Conservation (phyloP, 1,140 invertebrate genomes). For the Musca domestica region DNA sequence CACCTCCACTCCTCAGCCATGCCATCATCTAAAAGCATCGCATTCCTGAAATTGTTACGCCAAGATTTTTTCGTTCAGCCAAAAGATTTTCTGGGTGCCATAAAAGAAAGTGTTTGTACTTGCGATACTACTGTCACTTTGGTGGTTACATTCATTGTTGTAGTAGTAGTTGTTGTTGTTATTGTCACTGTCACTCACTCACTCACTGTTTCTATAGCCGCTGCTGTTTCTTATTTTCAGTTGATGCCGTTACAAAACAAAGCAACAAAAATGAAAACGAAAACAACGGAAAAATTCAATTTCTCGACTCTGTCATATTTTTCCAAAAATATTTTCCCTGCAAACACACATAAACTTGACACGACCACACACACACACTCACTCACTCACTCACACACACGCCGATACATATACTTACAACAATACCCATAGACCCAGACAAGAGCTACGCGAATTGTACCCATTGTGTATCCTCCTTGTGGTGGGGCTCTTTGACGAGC, state of each 20-base stretch:
- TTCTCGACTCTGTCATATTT: conserved; percentile 11
- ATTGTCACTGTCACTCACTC: neutral
- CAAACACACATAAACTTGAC: neutral
- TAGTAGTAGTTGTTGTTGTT: conserved; percentile 7
- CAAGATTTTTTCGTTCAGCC: neutral
- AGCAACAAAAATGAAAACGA: neutral
- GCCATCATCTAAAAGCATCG: neutral
- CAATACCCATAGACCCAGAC: neutral
- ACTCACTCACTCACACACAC: neutral
- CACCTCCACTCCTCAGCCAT: too few relatives aligned
- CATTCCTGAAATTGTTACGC: conserved; percentile 14
- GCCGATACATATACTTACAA: neutral
- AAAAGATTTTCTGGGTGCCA: conserved; percentile 14
- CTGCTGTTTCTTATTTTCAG: neutral
- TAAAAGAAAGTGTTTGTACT: conserved; percentile 5
- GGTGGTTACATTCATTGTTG: neutral
- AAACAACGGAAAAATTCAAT: conserved; percentile 14
- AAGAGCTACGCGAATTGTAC: neutral
- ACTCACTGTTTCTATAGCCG: too few relatives aligned
- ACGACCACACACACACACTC: neutral
- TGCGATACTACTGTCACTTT: neutral
- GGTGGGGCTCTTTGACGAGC: neutral
- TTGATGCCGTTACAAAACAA: neutral
- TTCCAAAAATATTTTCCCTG: neutral
- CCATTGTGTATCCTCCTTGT: neutral